These are phyloP conservation scores for Bombus ignitus DNA, from an alignment of 1,140 invertebrate species.

Conservation along the genomic window DNA sequence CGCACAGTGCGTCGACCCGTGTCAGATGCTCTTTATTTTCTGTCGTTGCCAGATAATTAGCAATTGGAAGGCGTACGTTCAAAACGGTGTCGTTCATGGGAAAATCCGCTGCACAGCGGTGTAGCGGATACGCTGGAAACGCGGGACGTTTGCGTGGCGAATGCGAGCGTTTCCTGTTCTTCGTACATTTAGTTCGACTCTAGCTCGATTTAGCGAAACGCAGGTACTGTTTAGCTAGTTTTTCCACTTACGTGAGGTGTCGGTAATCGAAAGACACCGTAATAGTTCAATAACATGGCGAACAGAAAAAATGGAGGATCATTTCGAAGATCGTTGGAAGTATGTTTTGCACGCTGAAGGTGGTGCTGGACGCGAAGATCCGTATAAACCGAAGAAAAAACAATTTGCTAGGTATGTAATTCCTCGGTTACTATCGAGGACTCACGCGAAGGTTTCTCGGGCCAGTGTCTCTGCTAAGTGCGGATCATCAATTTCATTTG, in stretches of 20 bases:
- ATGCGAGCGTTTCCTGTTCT: slow-evolving; percentile 21
- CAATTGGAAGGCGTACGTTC: neutral
- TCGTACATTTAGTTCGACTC: neutral
- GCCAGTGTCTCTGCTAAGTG: slow-evolving; percentile 9
- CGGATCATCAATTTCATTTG: slow-evolving; percentile 23
- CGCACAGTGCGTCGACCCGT: slow-evolving; percentile 5
- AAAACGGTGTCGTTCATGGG: neutral
- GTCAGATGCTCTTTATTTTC: slow-evolving; percentile 19
- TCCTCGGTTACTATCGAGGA: neutral
- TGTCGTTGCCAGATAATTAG: neutral
- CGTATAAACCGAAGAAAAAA: slow-evolving; percentile 7
- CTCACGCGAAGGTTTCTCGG: slow-evolving; percentile 39
- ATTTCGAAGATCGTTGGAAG: neutral
- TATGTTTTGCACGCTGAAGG: neutral
- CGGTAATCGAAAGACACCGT: neutral
- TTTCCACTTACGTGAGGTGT: neutral
- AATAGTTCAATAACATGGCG: neutral
- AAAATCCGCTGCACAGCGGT: neutral
- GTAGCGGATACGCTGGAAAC: slow-evolving; percentile 3
- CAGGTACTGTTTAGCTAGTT: neutral
- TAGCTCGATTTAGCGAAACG: neutral
- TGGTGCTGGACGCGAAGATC: neutral
- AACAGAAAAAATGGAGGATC: too few relatives aligned
- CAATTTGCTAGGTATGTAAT: slow-evolving; percentile 13
- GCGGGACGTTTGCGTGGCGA: slow-evolving; percentile 28